A percentile compares a stretch with the other conserved stretches of the same genome.
Conservation (phyloP, 2,888 invertebrate genomes). For the Aleiodes leptofemur region DNA sequence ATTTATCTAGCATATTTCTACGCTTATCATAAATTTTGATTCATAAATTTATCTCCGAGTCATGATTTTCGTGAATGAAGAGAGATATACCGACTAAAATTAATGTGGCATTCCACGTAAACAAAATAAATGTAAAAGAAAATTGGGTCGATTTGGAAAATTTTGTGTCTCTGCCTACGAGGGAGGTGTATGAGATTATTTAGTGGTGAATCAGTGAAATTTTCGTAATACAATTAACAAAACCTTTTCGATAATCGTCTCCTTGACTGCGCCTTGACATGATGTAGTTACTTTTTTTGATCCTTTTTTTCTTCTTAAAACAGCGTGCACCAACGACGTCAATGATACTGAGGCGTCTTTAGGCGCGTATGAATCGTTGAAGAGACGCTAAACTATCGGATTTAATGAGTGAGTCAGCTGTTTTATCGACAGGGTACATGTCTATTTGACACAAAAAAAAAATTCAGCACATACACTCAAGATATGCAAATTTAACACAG, state of each 20-base stretch:
- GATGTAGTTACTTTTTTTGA: constrained; percentile 53
- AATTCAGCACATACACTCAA: no score
- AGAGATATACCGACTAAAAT: neutral
- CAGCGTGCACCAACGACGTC: constrained; percentile 49
- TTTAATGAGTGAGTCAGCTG: neutral
- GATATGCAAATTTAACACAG: no score
- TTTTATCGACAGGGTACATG: neutral
- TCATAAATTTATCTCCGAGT: neutral
- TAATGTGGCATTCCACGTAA: neutral
- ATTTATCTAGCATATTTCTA: neutral
- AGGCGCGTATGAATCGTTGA: constrained; percentile 55
- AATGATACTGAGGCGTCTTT: constrained; percentile 50
- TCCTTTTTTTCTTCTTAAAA: constrained; percentile 49
- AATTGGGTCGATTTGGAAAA: neutral
- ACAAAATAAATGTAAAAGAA: neutral
- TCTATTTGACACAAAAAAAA: no score
- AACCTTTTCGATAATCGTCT: constrained; percentile 73
- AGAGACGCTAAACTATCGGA: constrained; percentile 53
- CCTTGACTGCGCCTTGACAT: constrained; percentile 67
- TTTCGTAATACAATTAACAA: constrained; percentile 59
- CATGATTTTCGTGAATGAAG: neutral
- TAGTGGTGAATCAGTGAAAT: neutral
- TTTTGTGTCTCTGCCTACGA: neutral
- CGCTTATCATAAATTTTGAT: neutral
- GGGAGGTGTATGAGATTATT: neutral